Base-by-base conservation (phyloP, 2,888 invertebrate genomes). In the Lithophane semibrunnea region DNA sequence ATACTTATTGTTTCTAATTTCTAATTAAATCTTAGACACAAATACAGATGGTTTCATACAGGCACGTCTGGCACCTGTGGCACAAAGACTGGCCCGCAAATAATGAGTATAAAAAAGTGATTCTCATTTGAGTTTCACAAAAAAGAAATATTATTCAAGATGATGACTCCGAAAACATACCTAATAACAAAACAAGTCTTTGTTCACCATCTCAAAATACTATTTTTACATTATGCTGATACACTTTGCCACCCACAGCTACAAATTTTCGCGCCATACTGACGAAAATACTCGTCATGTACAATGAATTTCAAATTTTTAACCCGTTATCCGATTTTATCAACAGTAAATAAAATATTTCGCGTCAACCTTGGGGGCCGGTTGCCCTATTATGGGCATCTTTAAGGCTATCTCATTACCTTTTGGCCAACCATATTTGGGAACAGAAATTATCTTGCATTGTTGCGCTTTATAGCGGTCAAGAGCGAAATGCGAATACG, bases 401-500 rank as follows among this genome's bases (percentile, higher is more conserved):
- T 44, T 56, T 80, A 73, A 82, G 82, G 88, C 66, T 73, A 77
- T 79, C 80, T 60, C 52, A 58, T 79, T 73, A 73, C 64, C 67
- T 64, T 80, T 83, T 75, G 24, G 72, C 29, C 60, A 60, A 42
- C 86, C 83, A 69, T 85, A 76, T 83, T 77, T 83, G 86, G 83
- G 12, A 69, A 21, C 54, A 42, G 72, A 85, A 80, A 80, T 81
- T 81, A 81, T 73, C 70, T 77, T 63, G 18, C 67, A 80, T 86
- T 88, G 82, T 86, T 71, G 77, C 61, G 18, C 60, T 60, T 70
- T 56, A 86, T 86, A 73, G 80, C 70, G 84, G 88, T 86, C 84
- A 86, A 86, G 86, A 76, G 10, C 83, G 29, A 77, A 54, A 70
- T 58, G 13, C 47, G n/a, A 49, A 24, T 37, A 21, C 18, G 0